These are phyloP conservation scores for Dipodomys merriami DNA, from an alignment of 2,113 vertebrate genomes.

Conservation along the genomic window DNA sequence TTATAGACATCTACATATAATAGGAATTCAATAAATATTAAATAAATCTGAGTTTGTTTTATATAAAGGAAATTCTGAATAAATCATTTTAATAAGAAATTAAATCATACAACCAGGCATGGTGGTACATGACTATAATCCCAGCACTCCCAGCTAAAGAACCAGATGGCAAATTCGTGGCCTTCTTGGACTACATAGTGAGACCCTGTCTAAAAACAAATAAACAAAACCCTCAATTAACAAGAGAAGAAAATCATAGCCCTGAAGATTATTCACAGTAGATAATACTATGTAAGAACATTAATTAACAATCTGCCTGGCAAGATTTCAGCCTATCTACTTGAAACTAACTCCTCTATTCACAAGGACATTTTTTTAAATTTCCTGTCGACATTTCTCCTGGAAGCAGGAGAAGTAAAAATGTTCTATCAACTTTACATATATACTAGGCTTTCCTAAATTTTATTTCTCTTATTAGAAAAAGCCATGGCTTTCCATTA, in stretches of 20 bases:
- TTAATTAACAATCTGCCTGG: background rate
- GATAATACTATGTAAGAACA: background rate
- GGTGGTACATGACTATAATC: no score
- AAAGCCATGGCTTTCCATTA: background rate
- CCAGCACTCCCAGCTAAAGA: no score
- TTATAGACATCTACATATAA: background rate
- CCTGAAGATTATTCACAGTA: slow-evolving; percentile 29
- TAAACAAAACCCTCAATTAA: no score
- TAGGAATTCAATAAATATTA: background rate
- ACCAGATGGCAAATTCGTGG: no score
- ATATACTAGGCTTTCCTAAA: slow-evolving; percentile 12
- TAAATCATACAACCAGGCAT: no score
- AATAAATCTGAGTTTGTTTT: slow-evolving; percentile 16
- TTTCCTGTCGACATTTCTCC: slow-evolving; percentile 26
- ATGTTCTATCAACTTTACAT: slow-evolving; percentile 9
- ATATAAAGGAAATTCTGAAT: slow-evolving; percentile 4
- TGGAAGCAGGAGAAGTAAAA: slow-evolving; percentile 11
- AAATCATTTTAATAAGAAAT: slow-evolving; percentile 22
- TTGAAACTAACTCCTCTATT: slow-evolving; percentile 45
- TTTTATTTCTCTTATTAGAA: slow-evolving; percentile 24
- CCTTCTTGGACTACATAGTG: no score
- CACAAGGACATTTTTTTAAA: background rate
- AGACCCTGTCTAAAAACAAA: no score
- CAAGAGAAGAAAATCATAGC: slow-evolving; percentile 9
- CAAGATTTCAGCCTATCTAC: slow-evolving; percentile 21